A percentile compares a stretch with the other conserved stretches of the same genome.
Conservation (phyloP, 1,140 invertebrate genomes). For the Pachyrhynchus sulphureomaculatus region DNA sequence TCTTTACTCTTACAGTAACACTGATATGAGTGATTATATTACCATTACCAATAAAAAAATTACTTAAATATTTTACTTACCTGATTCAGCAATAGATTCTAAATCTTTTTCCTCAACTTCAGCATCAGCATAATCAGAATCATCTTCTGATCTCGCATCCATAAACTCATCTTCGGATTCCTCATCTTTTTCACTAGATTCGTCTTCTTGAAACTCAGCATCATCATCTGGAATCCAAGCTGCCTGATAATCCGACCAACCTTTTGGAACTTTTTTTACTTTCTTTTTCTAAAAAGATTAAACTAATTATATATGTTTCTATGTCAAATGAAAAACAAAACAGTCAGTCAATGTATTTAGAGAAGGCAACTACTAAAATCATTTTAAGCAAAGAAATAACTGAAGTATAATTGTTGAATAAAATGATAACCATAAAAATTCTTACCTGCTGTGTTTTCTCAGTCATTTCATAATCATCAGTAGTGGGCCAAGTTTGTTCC, state of each 20-base stretch:
- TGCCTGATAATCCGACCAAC: constrained; percentile 95
- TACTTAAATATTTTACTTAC: constrained; percentile 57
- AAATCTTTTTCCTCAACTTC: constrained; percentile 65
- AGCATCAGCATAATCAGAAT: constrained; percentile 54
- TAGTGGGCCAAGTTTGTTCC: constrained; percentile 95
- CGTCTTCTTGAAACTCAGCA: constrained; percentile 49
- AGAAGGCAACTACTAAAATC: no score
- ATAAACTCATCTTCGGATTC: constrained; percentile 50
- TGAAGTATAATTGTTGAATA: no score
- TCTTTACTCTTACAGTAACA: no score
- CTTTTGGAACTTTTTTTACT: constrained; percentile 86
- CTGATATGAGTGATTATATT: no score
- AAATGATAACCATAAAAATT: no score
- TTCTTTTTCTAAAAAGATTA: constrained; percentile 57
- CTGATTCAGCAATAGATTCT: constrained; percentile 68
- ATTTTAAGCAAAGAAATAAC: no score
- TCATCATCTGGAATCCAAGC: constrained; percentile 83
- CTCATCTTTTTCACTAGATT: constrained; percentile 52
- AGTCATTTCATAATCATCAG: constrained; percentile 81
- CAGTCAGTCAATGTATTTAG: no score
- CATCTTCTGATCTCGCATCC: constrained; percentile 62
- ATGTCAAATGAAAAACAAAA: no score
- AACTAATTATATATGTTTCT: no score
- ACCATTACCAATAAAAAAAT: no score
- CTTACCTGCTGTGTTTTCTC: constrained; percentile 59